phyloP scores from a whole-genome alignment of 2,797 vertebrate genomes.

The Amphiprion clarkii region DNA sequence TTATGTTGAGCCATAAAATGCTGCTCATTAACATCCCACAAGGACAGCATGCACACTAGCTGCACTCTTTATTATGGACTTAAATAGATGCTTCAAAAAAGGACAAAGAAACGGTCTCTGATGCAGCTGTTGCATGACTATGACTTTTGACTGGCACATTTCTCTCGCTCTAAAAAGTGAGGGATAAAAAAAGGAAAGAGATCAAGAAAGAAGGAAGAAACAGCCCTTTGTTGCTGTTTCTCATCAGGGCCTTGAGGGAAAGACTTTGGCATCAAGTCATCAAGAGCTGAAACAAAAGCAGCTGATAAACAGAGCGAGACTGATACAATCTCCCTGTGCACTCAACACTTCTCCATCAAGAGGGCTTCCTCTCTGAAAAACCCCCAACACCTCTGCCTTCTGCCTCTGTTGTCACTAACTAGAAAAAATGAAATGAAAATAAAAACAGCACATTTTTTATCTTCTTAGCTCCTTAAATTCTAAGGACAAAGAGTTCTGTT shows the following conservation, averaged over 20 bases:
- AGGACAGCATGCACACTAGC: slow-evolving; percentile 44
- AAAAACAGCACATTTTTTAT: slow-evolving; percentile 15
- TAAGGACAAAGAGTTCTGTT: slow-evolving; percentile 3
- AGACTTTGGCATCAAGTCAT: slow-evolving; percentile 71
- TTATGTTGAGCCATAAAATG: slow-evolving; percentile 51
- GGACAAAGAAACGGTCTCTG: slow-evolving; percentile 47
- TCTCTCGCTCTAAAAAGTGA: slow-evolving; percentile 34
- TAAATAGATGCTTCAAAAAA: slow-evolving; percentile 56
- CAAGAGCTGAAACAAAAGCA: slow-evolving; percentile 76
- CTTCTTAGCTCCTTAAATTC: slow-evolving; percentile 9
- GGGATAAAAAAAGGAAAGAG: slow-evolving; percentile 30
- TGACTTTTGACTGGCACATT: slow-evolving; percentile 49
- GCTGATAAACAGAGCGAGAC: slow-evolving; percentile 71
- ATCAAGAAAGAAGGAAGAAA: slow-evolving; percentile 66
- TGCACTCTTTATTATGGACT: slow-evolving; percentile 31
- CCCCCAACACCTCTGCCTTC: slow-evolving; percentile 41
- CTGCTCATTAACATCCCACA: slow-evolving; percentile 61
- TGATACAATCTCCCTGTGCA: slow-evolving; percentile 73
- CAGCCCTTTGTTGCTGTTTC: slow-evolving; percentile 70
- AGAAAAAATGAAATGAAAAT: slow-evolving; percentile 29
- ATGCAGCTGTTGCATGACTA: slow-evolving; percentile 69
- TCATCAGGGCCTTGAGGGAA: slow-evolving; percentile 56
- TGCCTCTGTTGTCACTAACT: slow-evolving; percentile 32
- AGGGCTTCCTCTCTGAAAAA: slow-evolving; percentile 58
- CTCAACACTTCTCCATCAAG: slow-evolving; percentile 77